Percentiles rank a stretch among this genome's conserved stretches.
phyloP scores from a whole-genome alignment of 2,888 invertebrate species.

The Chymomyza caudatula region DNA sequence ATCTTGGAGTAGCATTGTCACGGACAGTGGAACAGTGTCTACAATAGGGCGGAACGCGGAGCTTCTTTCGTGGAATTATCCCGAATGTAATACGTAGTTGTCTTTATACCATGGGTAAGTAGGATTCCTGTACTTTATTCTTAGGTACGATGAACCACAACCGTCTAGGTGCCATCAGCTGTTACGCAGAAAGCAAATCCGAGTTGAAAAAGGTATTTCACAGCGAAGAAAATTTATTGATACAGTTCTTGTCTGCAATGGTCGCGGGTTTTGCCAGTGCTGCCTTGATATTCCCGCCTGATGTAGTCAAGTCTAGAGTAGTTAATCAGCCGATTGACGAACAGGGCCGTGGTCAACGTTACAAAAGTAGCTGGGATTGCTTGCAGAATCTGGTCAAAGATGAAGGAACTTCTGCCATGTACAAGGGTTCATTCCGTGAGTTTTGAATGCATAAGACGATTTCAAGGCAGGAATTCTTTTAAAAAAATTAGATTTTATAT shows the following conservation, averaged over 20 bases:
- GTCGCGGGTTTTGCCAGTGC: slow-evolving; percentile 81
- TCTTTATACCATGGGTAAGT: slow-evolving; percentile 83
- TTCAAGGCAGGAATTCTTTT: not conserved
- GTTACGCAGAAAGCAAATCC: slow-evolving; percentile 84
- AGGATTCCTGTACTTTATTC: not conserved
- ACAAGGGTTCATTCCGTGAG: slow-evolving; percentile 6
- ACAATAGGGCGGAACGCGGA: slow-evolving; percentile 86
- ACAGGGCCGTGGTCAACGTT: slow-evolving; percentile 2
- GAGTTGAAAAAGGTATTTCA: not conserved
- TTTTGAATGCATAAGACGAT: not conserved
- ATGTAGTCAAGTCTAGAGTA: slow-evolving; percentile 91
- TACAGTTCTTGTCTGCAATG: slow-evolving; percentile 85
- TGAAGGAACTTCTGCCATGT: slow-evolving; percentile 1
- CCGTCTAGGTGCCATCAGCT: slow-evolving; percentile 86
- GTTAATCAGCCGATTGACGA: slow-evolving; percentile 87
- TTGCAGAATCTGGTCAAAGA: not conserved
- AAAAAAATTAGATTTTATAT: too few relatives aligned
- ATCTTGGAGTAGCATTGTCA: too few relatives aligned
- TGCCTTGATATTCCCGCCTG: slow-evolving; percentile 87
- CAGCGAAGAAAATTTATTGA: not conserved
- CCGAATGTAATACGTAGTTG: slow-evolving; percentile 90
- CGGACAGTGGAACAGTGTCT: too few relatives aligned
- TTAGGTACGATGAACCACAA: too few relatives aligned
- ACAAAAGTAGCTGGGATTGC: not conserved
- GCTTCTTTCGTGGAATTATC: slow-evolving; percentile 91